Base-by-base conservation (phyloP, 2,113 vertebrate genomes). In the Tragulus kanchil region DNA sequence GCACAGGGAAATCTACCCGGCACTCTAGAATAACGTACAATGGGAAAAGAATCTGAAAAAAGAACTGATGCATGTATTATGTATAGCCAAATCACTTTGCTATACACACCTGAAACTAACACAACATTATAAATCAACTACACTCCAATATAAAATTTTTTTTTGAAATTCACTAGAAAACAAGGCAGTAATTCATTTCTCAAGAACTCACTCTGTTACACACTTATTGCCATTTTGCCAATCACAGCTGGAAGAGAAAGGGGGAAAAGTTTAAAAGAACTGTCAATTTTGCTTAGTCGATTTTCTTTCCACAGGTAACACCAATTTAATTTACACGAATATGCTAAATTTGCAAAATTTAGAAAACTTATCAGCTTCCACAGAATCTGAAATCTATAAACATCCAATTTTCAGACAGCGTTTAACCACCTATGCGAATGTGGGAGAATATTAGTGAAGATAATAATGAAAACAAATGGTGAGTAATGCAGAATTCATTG, bases 401-500 rank as follows among this genome's bases (percentile, higher is more conserved):
- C 10, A 82, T 73, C 79, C 65, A 17, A 92, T 71, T 79, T 93
- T 93, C 14, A 89, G 42, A 67, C 45, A 83, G 59, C 19, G 82
- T 77, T 83, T 82, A 85, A 45, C 88, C 82, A 91, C 17, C 88
- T 64, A 4, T n/a, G 9, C 58, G 67, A 95, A 93, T 71, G 36
- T 92, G 45, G 56, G 8, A 78, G 13, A 90, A 65, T 14, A 42
- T 69, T 93, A 65, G 31, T 42, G 58, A 85, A 71, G 21, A 64
- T 23, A 89, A 83, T 67, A 85, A 85, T 79, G 84, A 93, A 96
- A 81, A 90, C 45, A 92, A 93, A 85, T 23, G 62, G 13, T 84
- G 54, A 62, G 15, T 31, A 48, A 67, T 69, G 19, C 62, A 87
- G 77, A 93, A 58, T 71, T 77, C 48, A n/a, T 69, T 59, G 23